These are phyloP conservation scores for Urophycis tenuis DNA, from an alignment of 2,797 vertebrate genomes.

Conservation along the genomic window DNA sequence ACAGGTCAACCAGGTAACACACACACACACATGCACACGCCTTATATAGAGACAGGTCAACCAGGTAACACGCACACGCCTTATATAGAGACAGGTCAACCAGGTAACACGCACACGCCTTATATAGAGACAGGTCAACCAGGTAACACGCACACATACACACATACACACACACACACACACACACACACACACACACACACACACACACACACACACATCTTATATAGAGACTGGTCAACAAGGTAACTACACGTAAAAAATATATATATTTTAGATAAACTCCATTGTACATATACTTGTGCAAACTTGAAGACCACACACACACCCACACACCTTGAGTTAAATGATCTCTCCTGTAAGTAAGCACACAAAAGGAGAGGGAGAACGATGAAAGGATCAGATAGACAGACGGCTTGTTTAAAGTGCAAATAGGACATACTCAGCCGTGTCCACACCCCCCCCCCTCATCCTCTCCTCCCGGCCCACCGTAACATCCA, in stretches of 20 bases:
- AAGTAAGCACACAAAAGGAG: background rate
- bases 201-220: background rate
- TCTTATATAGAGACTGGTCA: too few relatives aligned
- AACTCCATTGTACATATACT: background rate
- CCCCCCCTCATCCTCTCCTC: background rate
- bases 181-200: background rate
- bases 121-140: too few relatives aligned
- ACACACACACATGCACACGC: background rate
- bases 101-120: too few relatives aligned
- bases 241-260: too few relatives aligned
- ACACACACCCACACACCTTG: background rate
- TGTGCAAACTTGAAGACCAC: background rate
- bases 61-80: too few relatives aligned
- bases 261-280: background rate
- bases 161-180: background rate
- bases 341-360: background rate
- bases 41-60: too few relatives aligned
- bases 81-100: too few relatives aligned
- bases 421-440: background rate
- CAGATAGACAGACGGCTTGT: background rate
- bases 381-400: background rate
- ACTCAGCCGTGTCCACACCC: background rate
- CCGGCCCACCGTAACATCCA: background rate
- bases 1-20: conserved; percentile 70
- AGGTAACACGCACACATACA: too few relatives aligned